A percentile compares a stretch with the other conserved stretches of the same genome.
Conservation (phyloP, 2,888 invertebrate species). For the Eilema depressum region DNA sequence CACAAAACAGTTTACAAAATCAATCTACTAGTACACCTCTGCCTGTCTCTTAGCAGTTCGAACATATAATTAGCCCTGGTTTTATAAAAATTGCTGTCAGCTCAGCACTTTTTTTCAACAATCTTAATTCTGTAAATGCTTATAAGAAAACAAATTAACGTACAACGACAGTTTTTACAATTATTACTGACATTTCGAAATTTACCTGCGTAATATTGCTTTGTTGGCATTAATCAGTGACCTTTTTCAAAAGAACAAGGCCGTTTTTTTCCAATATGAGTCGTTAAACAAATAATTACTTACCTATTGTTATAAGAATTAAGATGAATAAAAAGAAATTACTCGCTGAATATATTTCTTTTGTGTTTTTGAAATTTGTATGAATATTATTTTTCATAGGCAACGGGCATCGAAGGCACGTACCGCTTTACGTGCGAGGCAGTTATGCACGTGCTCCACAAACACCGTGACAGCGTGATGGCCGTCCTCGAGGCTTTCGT, state of each 20-base stretch:
- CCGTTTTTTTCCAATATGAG: background rate
- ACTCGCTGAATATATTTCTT: background rate
- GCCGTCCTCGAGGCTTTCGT: conserved; percentile 99
- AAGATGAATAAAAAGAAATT: background rate
- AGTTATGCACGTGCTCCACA: conserved; percentile 96
- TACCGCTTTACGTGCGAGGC: conserved; percentile 98
- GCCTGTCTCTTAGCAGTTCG: too few relatives aligned
- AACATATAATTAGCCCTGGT: too few relatives aligned
- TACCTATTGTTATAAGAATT: background rate
- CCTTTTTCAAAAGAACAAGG: background rate
- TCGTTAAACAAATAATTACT: background rate
- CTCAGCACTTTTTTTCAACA: too few relatives aligned
- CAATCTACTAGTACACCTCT: too few relatives aligned
- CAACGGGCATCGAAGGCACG: conserved; percentile 99
- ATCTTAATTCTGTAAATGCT: too few relatives aligned
- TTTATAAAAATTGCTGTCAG: too few relatives aligned
- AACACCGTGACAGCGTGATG: conserved; percentile 98
- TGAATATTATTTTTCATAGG: conserved; percentile 66
- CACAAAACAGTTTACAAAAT: too few relatives aligned
- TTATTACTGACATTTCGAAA: background rate
- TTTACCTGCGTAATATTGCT: background rate
- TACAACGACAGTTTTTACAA: too few relatives aligned
- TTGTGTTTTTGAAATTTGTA: background rate
- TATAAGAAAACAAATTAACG: background rate
- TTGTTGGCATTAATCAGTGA: background rate